phyloP scores from a whole-genome alignment of 2,113 vertebrate species.

The Meleagris gallopavo region DNA sequence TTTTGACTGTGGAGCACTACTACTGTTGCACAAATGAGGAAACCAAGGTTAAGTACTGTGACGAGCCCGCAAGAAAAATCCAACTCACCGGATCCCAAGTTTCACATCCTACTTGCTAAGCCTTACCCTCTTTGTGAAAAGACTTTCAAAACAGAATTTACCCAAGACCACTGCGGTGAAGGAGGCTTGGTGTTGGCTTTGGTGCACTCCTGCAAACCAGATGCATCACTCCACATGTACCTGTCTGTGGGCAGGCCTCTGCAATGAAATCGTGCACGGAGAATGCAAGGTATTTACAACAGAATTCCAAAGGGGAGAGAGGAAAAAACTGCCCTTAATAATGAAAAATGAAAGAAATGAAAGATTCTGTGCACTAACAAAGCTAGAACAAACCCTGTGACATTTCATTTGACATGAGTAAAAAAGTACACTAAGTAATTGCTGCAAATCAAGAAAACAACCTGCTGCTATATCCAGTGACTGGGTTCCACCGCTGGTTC shows the following conservation, averaged over 20 bases:
- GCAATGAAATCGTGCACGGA: neutral
- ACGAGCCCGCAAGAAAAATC: neutral
- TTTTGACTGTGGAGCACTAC: neutral
- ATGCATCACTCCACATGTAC: conserved; percentile 97
- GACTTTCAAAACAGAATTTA: conserved; percentile 67
- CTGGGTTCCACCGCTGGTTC: conserved; percentile 98
- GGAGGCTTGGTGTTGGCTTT: conserved; percentile 90
- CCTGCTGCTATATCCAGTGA: conserved; percentile 94
- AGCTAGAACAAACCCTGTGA: neutral
- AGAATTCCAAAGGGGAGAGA: neutral
- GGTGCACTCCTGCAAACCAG: conserved; percentile 92
- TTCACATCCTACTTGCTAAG: neutral
- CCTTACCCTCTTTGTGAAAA: neutral
- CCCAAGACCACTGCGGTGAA: conserved; percentile 95
- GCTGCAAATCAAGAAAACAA: conserved; percentile 25
- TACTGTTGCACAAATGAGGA: neutral
- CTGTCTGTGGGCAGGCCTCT: conserved; percentile 97
- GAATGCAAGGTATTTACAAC: neutral
- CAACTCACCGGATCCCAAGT: neutral
- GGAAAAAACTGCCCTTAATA: neutral
- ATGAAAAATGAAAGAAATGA: neutral
- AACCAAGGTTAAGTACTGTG: neutral
- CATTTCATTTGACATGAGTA: neutral
- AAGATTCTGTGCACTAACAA: neutral
- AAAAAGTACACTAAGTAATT: neutral